These are phyloP conservation scores for Poecilia velifera DNA, from an alignment of 2,797 vertebrate species.

Conservation along the genomic window DNA sequence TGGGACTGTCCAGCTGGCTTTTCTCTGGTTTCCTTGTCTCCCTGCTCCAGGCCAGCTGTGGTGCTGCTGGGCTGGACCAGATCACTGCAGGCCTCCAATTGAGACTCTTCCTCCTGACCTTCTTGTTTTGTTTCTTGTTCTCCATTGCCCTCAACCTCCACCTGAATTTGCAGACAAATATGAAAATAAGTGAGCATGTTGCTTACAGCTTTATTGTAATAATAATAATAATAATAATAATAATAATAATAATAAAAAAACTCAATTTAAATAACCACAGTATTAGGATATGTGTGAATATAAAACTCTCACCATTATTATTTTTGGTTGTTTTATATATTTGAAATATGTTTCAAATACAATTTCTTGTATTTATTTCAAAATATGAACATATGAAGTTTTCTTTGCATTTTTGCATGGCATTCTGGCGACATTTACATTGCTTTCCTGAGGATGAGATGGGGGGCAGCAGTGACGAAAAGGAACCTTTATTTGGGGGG, in stretches of 20 bases:
- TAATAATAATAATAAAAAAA: not conserved
- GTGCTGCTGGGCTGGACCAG: slow-evolving; percentile 27
- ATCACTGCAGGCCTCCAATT: slow-evolving; percentile 27
- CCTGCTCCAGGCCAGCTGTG: slow-evolving; percentile 28
- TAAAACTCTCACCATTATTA: no score
- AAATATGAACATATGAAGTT: no score
- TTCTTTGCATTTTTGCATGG: no score
- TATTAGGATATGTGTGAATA: no score
- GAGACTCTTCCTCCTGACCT: slow-evolving; percentile 30
- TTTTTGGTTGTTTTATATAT: no score
- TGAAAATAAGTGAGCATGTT: not conserved
- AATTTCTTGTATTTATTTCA: no score
- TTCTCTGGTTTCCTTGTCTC: slow-evolving; percentile 39
- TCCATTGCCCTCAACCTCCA: slow-evolving; percentile 53
- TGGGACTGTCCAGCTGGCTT: slow-evolving; percentile 41
- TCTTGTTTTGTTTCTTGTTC: slow-evolving; percentile 26
- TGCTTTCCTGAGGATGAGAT: no score
- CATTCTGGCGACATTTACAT: no score
- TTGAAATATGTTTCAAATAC: no score
- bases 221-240: not conserved
- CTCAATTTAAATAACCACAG: not conserved
- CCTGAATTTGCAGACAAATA: slow-evolving; percentile 54
- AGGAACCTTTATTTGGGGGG: no score
- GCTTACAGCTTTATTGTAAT: not conserved
- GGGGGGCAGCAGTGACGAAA: no score